Evolutionary conservation across 2,888 invertebrate genomes (phyloP).

Genomic region (Euplagia quadripunctaria): DNA sequence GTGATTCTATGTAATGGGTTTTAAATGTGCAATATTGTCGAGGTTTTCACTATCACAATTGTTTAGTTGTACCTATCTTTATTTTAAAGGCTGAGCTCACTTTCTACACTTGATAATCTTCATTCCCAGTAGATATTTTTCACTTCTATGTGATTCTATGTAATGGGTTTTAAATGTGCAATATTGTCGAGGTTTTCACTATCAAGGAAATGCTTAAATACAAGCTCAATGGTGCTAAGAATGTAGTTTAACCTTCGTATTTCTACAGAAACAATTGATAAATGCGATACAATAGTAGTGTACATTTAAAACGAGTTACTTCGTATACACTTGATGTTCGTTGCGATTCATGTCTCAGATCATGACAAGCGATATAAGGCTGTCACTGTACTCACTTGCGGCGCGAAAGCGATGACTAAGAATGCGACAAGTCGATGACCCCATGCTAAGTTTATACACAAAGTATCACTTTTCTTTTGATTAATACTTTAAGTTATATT

Average conservation of each 20-base stretch:
- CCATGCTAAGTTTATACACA: conserved; percentile 48
- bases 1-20: neutral
- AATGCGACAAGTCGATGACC: conserved; percentile 62
- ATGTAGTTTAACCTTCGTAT: neutral
- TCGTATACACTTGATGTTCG: conserved; percentile 28
- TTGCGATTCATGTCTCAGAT: conserved; percentile 54
- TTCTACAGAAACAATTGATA: too few relatives aligned
- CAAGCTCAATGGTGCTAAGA: neutral
- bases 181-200: neutral
- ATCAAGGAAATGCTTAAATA: neutral
- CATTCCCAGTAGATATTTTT: too few relatives aligned
- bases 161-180: neutral
- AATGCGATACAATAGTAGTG: conserved; percentile 5
- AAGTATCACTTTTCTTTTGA: conserved; percentile 7
- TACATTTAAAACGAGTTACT: conserved; percentile 18
- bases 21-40: too few relatives aligned
- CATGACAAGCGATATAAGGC: conserved; percentile 47
- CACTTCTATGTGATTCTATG: too few relatives aligned
- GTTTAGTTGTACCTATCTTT: too few relatives aligned
- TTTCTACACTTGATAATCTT: too few relatives aligned
- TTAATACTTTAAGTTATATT: neutral
- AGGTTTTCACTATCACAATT: too few relatives aligned
- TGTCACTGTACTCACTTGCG: conserved; percentile 40
- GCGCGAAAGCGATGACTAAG: conserved; percentile 65
- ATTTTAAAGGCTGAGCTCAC: too few relatives aligned